Evolutionary conservation across 1,140 invertebrate species (phyloP).

Genomic region (Aphelenchoides besseyi): DNA sequence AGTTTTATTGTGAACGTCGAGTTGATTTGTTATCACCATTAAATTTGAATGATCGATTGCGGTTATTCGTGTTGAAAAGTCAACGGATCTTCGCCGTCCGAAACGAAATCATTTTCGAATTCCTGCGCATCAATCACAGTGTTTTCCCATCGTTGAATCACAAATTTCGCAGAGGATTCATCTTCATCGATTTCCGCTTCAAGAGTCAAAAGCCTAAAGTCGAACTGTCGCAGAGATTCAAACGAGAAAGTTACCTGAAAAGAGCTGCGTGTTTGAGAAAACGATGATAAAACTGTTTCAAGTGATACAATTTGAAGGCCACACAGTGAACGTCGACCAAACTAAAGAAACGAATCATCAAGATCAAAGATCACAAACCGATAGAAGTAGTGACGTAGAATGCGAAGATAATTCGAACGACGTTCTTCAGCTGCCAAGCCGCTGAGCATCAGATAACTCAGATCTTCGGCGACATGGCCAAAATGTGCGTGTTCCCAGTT

Average conservation of each 20-base stretch:
- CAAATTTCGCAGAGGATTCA: not conserved
- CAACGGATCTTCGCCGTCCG: slow-evolving; percentile 15
- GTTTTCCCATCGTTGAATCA: slow-evolving; percentile 13
- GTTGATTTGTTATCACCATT: too few species aligned
- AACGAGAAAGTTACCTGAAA: slow-evolving; percentile 10
- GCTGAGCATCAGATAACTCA: slow-evolving; percentile 17
- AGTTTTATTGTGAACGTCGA: too few species aligned
- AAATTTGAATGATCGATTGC: too few species aligned
- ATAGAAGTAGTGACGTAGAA: slow-evolving; percentile 20
- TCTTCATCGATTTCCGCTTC: not conserved
- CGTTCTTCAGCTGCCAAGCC: slow-evolving; percentile 12
- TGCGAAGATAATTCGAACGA: slow-evolving; percentile 17
- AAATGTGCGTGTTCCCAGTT: slow-evolving; percentile 19
- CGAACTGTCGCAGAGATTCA: too few species aligned
- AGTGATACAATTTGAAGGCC: slow-evolving; percentile 9
- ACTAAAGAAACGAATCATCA: too few species aligned
- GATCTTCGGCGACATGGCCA: slow-evolving; percentile 20
- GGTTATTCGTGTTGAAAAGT: not conserved
- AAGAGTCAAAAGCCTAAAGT: not conserved
- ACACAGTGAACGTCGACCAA: slow-evolving; percentile 12
- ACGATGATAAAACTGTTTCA: slow-evolving; percentile 20
- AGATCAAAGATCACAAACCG: too few species aligned
- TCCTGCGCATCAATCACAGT: slow-evolving; percentile 13
- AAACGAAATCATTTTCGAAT: slow-evolving; percentile 17
- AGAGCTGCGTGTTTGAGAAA: slow-evolving; percentile 25